A percentile compares a stretch with the other conserved stretches of the same genome.
Conservation (phyloP, 2,113 vertebrate genomes). For the Planiliza haematocheilus region DNA sequence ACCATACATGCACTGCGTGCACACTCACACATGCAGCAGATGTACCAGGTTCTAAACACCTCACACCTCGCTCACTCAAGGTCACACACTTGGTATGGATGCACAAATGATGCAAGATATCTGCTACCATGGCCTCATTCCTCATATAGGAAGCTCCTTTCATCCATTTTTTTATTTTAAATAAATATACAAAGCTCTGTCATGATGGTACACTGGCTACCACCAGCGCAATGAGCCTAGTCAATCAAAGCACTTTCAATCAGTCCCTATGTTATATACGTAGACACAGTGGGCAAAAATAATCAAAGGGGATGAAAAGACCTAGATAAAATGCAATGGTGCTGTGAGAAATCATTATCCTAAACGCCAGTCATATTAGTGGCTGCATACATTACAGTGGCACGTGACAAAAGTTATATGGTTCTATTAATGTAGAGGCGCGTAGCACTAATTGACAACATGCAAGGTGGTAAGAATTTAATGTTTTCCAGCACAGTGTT, state of each 20-base stretch:
- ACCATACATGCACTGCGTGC: constrained; percentile 6
- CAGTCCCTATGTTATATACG: neutral
- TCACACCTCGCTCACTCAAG: constrained; percentile 1
- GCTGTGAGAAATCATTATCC: no score
- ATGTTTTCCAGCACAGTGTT: no score
- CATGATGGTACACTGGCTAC: neutral
- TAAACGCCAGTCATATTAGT: no score
- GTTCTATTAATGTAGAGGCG: no score
- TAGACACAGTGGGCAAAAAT: neutral
- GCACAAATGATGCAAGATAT: neutral
- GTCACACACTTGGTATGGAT: neutral
- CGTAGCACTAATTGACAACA: no score
- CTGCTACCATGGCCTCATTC: neutral
- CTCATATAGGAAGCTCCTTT: neutral
- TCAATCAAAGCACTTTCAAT: neutral
- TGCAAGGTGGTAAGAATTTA: no score
- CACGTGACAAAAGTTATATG: no score
- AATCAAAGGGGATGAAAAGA: neutral
- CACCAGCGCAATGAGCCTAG: neutral
- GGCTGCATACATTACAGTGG: no score
- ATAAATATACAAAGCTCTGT: neutral
- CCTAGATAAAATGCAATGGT: no score
- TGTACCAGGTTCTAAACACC: neutral
- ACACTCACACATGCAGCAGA: neutral
- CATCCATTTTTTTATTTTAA: neutral